phyloP scores from a whole-genome alignment of 2,113 vertebrate genomes.

The Zosterops lateralis region DNA sequence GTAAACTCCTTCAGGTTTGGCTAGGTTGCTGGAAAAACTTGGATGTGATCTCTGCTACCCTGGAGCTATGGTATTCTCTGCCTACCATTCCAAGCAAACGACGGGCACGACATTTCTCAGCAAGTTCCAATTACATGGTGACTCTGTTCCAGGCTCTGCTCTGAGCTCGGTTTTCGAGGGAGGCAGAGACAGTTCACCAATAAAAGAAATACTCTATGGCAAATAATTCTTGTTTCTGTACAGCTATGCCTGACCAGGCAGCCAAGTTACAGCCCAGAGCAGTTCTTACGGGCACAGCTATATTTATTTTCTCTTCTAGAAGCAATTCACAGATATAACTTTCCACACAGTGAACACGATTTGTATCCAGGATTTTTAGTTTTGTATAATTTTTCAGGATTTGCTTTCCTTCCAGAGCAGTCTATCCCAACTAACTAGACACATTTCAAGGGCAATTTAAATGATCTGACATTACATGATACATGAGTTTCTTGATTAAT shows the following conservation, averaged over 20 bases:
- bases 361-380: neutral
- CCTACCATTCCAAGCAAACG: neutral
- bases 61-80: neutral
- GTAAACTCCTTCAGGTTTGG: constrained; percentile 39
- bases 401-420: neutral
- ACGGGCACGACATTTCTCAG: neutral
- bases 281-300: neutral
- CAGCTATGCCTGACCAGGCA: neutral
- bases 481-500: neutral
- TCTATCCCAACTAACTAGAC: neutral
- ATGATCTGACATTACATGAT: neutral
- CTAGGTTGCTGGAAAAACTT: constrained; percentile 24
- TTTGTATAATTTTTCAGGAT: neutral
- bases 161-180: neutral
- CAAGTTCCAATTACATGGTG: neutral
- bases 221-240: neutral
- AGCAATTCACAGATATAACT: neutral
- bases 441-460: neutral
- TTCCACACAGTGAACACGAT: neutral
- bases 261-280: neutral
- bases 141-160: constrained; percentile 24
- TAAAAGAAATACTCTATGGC: neutral
- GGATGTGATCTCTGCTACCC: constrained; percentile 34
- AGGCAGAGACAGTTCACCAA: neutral
- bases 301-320: constrained; percentile 11